Percentiles rank a stretch among this genome's conserved stretches.
These are phyloP conservation scores for Mactra quadrangularis DNA, from an alignment of 1,140 invertebrate genomes.

Conservation along the genomic window DNA sequence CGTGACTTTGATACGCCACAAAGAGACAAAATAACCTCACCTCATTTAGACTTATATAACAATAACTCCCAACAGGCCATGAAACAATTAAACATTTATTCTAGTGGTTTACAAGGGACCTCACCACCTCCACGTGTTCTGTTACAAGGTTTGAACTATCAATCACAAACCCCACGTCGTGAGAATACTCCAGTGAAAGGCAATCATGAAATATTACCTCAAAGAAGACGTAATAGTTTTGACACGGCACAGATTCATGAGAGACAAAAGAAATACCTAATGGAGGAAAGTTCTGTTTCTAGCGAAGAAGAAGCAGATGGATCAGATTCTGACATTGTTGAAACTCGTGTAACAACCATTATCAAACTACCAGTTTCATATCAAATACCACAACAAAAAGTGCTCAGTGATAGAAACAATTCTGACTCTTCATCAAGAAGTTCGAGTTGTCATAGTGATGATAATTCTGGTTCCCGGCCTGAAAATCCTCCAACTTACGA, in stretches of 20 bases:
- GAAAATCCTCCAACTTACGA: slow-evolving; percentile 49
- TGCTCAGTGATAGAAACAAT: slow-evolving; percentile 33
- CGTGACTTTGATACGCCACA: slow-evolving; percentile 1
- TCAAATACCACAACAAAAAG: slow-evolving; percentile 5
- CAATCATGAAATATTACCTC: slow-evolving; percentile 47
- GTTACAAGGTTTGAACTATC: slow-evolving; percentile 40
- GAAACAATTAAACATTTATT: slow-evolving; percentile 57
- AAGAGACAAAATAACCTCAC: slow-evolving; percentile 35
- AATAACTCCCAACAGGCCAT: slow-evolving; percentile 41
- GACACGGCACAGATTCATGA: slow-evolving; percentile 27
- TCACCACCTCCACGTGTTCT: slow-evolving; percentile 58
- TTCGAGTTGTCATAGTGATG: slow-evolving; percentile 23
- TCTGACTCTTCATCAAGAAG: slow-evolving; percentile 24
- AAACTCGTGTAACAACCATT: slow-evolving; percentile 44
- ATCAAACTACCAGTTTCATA: slow-evolving; percentile 40
- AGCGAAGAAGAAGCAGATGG: slow-evolving; percentile 47
- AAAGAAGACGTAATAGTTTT: slow-evolving; percentile 41
- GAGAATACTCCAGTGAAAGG: slow-evolving; percentile 51
- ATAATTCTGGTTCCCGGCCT: not conserved
- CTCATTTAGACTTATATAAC: slow-evolving; percentile 57
- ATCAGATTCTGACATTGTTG: slow-evolving; percentile 44
- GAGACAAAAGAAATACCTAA: slow-evolving; percentile 38
- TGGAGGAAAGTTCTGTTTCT: slow-evolving; percentile 53
- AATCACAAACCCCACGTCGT: slow-evolving; percentile 9
- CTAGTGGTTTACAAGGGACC: slow-evolving; percentile 44